Evolutionary conservation across 2,113 vertebrate genomes (phyloP), one percentile per base, ranked within the genome.

Genomic region (Oryctolagus cuniculus): DNA sequence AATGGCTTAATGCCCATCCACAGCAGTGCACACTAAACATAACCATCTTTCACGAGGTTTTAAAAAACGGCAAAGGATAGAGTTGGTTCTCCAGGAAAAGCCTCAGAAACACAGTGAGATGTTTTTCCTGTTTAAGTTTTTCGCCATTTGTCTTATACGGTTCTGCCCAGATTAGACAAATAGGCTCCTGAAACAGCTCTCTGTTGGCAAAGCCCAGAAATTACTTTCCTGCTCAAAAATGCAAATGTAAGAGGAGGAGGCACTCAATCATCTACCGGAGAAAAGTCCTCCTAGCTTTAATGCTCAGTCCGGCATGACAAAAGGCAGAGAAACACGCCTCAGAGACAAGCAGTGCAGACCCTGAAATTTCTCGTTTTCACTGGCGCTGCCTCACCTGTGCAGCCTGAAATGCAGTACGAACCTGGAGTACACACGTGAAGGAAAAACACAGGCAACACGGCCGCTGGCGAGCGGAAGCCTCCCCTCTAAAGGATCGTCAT

Each of bases 161-260:
- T 78, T 94, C 53, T n/a, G 38, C n/a, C 75, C 8, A 69, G 83
- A 89, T 92, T 36, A 69, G n/a, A 92, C 34, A 75, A 93, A 92
- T 85, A 49, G 9, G 22, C 38, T 85, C 49, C 85, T 94, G 84
- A 81, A 86, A 81, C 44, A 94, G 58, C 91, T 69, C 69, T 96
- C 72, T 90, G 86, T 81, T 89, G 85, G 92, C 91, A 97, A 93
- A 96, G 70, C 27, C 66, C 90, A 92, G 67, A 93, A 95, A 96
- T 95, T 87, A 88, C 85, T 90, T 90, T 86, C 58, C 79, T 89
- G 69, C 80, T 86, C 83, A 93, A 97, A 95, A 94, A 89, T 79
- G 90, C 88, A 96, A 92, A 92, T 92, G 7, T 38, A 90, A 36
- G 90, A 97, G 96, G 93, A 80, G 97, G 96, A 92, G 88, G 95